These are phyloP conservation scores for Halcyon malimbica DNA, from an alignment of 2,113 vertebrate genomes.

Conservation along the genomic window DNA sequence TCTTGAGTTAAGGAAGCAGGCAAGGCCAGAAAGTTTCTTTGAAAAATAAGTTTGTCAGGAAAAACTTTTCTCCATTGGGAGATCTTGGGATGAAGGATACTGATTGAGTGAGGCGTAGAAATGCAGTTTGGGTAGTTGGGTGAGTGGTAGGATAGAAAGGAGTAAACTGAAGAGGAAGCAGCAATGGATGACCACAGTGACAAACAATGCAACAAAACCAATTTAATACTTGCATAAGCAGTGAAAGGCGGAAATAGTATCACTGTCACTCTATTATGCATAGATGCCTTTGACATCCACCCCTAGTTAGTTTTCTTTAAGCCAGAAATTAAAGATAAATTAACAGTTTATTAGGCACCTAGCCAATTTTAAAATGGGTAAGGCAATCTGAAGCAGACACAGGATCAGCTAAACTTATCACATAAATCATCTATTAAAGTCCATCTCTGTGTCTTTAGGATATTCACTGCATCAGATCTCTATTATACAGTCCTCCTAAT, in stretches of 20 bases:
- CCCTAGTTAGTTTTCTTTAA: background rate
- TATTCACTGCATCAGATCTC: background rate
- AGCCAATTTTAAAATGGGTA: background rate
- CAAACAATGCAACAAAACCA: background rate
- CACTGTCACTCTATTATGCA: background rate
- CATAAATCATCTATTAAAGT: background rate
- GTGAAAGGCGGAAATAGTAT: background rate
- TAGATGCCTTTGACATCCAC: background rate
- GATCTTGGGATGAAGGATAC: background rate
- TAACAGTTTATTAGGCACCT: background rate
- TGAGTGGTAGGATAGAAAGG: background rate
- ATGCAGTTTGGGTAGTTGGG: background rate
- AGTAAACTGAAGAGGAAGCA: background rate
- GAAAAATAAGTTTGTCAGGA: background rate
- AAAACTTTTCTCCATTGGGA: background rate
- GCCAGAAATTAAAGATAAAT: background rate
- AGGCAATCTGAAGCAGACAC: background rate
- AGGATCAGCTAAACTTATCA: background rate
- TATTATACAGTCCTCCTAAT: background rate
- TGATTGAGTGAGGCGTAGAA: background rate
- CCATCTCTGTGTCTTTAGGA: background rate
- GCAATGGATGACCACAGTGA: background rate
- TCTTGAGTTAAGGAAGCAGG: background rate
- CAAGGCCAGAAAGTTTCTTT: background rate
- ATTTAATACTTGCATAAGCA: background rate